Conservation (phyloP, 2,797 vertebrate genomes). For the Neostethus bicornis region DNA sequence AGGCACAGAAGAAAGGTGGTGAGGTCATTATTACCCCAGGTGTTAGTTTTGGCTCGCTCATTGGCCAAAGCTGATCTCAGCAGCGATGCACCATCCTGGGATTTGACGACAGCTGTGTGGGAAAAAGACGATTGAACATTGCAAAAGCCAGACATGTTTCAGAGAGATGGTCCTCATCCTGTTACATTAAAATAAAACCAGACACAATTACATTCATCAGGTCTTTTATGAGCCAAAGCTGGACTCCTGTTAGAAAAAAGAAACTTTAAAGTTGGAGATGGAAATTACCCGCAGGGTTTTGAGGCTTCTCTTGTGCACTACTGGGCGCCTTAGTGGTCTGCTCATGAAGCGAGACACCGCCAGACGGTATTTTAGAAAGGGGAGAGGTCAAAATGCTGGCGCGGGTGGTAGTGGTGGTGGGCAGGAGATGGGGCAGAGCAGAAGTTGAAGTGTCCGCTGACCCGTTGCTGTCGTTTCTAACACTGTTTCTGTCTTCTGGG, state of each 20-base stretch:
- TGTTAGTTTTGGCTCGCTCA: constrained; percentile 57
- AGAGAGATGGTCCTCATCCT: constrained; percentile 16
- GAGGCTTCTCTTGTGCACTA: constrained; percentile 61
- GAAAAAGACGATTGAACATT: constrained; percentile 54
- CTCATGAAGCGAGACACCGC: constrained; percentile 34
- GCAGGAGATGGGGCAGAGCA: constrained; percentile 46
- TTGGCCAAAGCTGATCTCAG: constrained; percentile 49
- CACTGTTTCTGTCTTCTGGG: constrained; percentile 65
- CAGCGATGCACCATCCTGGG: constrained; percentile 49
- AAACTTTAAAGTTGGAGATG: constrained; percentile 10
- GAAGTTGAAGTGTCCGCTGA: constrained; percentile 43
- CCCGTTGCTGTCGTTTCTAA: constrained; percentile 61
- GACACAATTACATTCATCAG: constrained; percentile 2
- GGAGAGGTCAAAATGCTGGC: constrained; percentile 45
- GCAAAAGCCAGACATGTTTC: not conserved
- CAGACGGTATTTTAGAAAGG: constrained; percentile 45
- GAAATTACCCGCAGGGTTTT: constrained; percentile 73
- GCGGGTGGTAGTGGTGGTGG: constrained; percentile 63
- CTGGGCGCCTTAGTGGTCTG: constrained; percentile 57
- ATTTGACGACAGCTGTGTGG: constrained; percentile 50
- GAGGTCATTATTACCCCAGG: constrained; percentile 61
- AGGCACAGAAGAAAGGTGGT: constrained; percentile 35
- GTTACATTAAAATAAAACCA: constrained; percentile 9
- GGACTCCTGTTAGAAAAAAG: not conserved
- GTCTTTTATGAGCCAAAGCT: too few relatives aligned